Evolutionary conservation across 2,797 vertebrate species (phyloP).

Genomic region (Helicolenus hilgendorfi): DNA sequence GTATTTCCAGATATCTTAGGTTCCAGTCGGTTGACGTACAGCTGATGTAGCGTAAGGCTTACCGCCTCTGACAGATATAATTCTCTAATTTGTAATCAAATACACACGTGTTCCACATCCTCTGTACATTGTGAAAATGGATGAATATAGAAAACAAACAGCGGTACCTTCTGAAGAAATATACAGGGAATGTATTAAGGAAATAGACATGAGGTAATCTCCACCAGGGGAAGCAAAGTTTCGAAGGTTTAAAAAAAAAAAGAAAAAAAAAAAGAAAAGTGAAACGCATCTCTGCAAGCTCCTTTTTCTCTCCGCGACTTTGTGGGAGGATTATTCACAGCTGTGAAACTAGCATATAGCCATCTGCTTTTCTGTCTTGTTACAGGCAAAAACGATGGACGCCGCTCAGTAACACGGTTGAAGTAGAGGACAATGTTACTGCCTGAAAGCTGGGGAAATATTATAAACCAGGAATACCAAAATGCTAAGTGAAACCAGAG

Average conservation of each 20-base stretch:
- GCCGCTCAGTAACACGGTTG: constrained; percentile 56
- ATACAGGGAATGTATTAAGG: constrained; percentile 16
- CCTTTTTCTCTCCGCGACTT: constrained; percentile 34
- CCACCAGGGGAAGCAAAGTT: constrained; percentile 43
- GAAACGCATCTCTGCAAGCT: constrained; percentile 48
- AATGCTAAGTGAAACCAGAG: constrained; percentile 80
- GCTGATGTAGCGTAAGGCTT: constrained; percentile 16
- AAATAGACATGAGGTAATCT: constrained; percentile 71
- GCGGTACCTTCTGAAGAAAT: constrained; percentile 37
- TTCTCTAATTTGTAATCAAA: constrained; percentile 47
- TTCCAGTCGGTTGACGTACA: constrained; percentile 34
- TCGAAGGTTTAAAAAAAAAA: constrained; percentile 31
- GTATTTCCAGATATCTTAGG: constrained; percentile 58
- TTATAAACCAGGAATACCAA: constrained; percentile 66
- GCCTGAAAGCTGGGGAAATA: constrained; percentile 64
- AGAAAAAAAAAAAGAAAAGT: constrained; percentile 28
- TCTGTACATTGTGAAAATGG: constrained; percentile 19
- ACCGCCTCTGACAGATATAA: constrained; percentile 16
- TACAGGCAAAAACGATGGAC: constrained; percentile 49
- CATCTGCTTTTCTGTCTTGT: constrained; percentile 65
- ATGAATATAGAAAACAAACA: constrained; percentile 39
- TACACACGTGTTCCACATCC: constrained; percentile 35
- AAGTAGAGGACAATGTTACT: constrained; percentile 67
- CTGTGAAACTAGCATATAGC: constrained; percentile 71
- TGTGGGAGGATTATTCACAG: constrained; percentile 72